A percentile compares a stretch with the other conserved stretches of the same genome.
phyloP scores from a whole-genome alignment of 2,113 vertebrate genomes.

The Xyliphius kryptos region DNA sequence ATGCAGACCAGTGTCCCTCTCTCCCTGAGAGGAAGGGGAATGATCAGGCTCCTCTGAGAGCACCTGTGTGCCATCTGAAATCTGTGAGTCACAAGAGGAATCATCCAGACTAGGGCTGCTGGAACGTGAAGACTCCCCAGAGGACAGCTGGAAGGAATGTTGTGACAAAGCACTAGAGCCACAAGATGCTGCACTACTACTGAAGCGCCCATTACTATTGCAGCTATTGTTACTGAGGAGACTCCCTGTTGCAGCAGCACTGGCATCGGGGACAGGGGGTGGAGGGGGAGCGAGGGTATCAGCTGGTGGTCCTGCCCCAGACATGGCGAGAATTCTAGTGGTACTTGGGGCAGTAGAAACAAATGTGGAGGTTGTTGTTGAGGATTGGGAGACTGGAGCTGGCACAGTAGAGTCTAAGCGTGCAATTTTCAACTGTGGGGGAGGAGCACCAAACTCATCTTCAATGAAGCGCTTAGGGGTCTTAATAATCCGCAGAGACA shows the following conservation, averaged over 20 bases:
- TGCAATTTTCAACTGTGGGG: slow-evolving; percentile 85
- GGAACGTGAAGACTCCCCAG: slow-evolving; percentile 92
- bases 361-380: slow-evolving; percentile 21
- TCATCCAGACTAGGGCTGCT: slow-evolving; percentile 90
- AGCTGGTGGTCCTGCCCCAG: slow-evolving; percentile 35
- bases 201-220: slow-evolving; percentile 84
- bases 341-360: slow-evolving; percentile 25
- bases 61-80: slow-evolving; percentile 82
- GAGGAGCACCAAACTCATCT: slow-evolving; percentile 73
- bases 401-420: slow-evolving; percentile 70
- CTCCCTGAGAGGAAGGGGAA: slow-evolving; percentile 64
- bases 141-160: slow-evolving; percentile 93
- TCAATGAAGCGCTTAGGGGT: slow-evolving; percentile 97
- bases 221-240: too few relatives aligned
- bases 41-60: slow-evolving; percentile 76
- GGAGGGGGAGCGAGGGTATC: slow-evolving; percentile 56
- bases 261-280: slow-evolving; percentile 48
- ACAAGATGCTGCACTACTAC: slow-evolving; percentile 81
- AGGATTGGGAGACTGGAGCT: slow-evolving; percentile 47
- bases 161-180: slow-evolving; percentile 91
- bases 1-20: slow-evolving; percentile 59
- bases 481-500: slow-evolving; percentile 94
- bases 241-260: too few relatives aligned
- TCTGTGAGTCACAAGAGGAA: slow-evolving; percentile 94
- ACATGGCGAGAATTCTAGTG: slow-evolving; percentile 14